Evolutionary conservation across 2,113 vertebrate species (phyloP).

Genomic region (Corynorhinus townsendii): DNA sequence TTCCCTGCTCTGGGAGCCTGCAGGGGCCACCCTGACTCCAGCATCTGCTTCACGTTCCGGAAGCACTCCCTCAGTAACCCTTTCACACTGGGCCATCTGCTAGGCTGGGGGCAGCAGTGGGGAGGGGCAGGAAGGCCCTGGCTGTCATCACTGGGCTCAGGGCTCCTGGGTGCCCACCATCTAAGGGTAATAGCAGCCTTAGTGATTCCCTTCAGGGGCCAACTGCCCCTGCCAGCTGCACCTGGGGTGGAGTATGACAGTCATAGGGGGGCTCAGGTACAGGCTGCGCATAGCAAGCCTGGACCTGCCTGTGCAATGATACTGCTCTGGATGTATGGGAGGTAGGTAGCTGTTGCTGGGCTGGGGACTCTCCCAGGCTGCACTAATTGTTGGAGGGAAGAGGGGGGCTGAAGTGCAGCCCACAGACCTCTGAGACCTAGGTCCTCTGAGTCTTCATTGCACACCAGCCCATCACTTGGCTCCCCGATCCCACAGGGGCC

Average conservation of each 20-base stretch:
- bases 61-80: not conserved
- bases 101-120: not conserved
- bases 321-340: not conserved
- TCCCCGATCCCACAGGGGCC: not conserved
- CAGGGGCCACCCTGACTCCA: not conserved
- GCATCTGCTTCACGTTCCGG: not conserved
- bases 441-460: not conserved
- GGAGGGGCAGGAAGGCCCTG: not conserved
- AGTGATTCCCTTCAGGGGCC: not conserved
- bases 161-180: not conserved
- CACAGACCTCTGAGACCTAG: not conserved
- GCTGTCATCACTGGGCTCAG: not conserved
- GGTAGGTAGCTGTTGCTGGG: not conserved
- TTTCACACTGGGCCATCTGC: not conserved
- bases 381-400: not conserved
- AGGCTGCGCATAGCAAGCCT: not conserved
- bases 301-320: not conserved
- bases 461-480: not conserved
- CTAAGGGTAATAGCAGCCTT: not conserved
- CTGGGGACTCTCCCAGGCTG: not conserved
- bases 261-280: not conserved
- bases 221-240: not conserved
- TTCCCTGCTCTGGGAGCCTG: not conserved
- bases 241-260: not conserved
- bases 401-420: rapidly evolving